phyloP scores from a whole-genome alignment of 2,888 invertebrate genomes.

The Pyrgus malvae region DNA sequence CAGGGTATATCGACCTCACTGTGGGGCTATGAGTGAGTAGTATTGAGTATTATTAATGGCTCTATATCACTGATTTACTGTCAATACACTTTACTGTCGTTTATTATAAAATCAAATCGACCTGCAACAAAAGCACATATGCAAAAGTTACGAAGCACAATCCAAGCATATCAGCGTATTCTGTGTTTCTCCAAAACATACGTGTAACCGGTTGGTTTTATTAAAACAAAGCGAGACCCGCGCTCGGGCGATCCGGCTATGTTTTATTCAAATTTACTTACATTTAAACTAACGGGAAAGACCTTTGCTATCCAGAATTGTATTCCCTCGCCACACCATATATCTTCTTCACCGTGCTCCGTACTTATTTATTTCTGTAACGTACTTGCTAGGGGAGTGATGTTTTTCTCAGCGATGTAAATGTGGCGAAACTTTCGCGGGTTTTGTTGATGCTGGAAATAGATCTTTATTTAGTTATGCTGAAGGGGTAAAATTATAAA shows the following conservation, averaged over 20 bases:
- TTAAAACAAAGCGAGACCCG: conserved; percentile 34
- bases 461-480: not conserved
- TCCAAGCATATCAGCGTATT: conserved; percentile 5
- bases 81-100: too few relatives aligned
- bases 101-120: too few relatives aligned
- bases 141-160: too few relatives aligned
- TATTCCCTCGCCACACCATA: conserved; percentile 78
- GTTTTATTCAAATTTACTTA: conserved; percentile 83
- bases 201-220: conserved; percentile 30
- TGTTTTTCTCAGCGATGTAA: conserved; percentile 33
- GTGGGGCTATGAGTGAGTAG: too few relatives aligned
- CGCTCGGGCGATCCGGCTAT: conserved; percentile 50
- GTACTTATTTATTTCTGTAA: conserved; percentile 71
- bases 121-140: too few relatives aligned
- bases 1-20: too few relatives aligned
- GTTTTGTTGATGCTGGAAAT: not conserved
- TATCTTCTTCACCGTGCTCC: conserved; percentile 72
- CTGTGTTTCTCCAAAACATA: conserved; percentile 2
- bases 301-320: conserved; percentile 75
- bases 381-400: conserved; percentile 41
- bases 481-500: not conserved
- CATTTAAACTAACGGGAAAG: conserved; percentile 80
- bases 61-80: too few relatives aligned
- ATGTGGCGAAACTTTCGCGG: conserved; percentile 22
- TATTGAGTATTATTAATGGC: too few relatives aligned